Conservation (phyloP, 2,113 vertebrate genomes). For the Paralichthys olivaceus region DNA sequence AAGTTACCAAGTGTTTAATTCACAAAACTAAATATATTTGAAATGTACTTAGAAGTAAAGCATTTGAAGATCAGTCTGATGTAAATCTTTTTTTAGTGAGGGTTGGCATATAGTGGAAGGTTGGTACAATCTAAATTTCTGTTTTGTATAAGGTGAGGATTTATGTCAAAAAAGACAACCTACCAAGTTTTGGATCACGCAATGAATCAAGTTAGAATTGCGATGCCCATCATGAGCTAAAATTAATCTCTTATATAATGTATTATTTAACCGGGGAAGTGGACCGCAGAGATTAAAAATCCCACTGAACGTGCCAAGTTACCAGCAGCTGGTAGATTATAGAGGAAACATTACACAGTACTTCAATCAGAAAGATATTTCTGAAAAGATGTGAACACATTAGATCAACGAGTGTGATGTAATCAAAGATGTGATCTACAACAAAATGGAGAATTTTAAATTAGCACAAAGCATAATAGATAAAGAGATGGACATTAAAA, state of each 20-base stretch:
- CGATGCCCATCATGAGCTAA: constrained; percentile 19
- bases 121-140: not conserved
- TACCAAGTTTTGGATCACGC: not conserved
- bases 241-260: constrained; percentile 63
- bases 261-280: constrained; percentile 49
- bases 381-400: not conserved
- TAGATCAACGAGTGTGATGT: not conserved
- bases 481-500: not conserved
- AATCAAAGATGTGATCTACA: not conserved
- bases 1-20: constrained; percentile 44
- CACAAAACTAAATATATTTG: constrained; percentile 5
- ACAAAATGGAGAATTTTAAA: no score
- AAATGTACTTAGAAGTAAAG: not conserved
- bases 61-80: not conserved
- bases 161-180: not conserved
- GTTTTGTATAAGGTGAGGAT: not conserved
- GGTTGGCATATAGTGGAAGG: not conserved
- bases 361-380: not conserved
- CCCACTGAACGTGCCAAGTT: constrained; percentile 12
- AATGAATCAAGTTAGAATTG: constrained; percentile 3
- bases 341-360: constrained; percentile 1
- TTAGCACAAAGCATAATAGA: no score
- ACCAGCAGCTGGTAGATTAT: constrained; percentile 15
- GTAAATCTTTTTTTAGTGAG: not conserved
- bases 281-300: constrained; percentile 47